Base-by-base conservation (phyloP, 2,888 invertebrate genomes). In the Xestobium rufovillosum region DNA sequence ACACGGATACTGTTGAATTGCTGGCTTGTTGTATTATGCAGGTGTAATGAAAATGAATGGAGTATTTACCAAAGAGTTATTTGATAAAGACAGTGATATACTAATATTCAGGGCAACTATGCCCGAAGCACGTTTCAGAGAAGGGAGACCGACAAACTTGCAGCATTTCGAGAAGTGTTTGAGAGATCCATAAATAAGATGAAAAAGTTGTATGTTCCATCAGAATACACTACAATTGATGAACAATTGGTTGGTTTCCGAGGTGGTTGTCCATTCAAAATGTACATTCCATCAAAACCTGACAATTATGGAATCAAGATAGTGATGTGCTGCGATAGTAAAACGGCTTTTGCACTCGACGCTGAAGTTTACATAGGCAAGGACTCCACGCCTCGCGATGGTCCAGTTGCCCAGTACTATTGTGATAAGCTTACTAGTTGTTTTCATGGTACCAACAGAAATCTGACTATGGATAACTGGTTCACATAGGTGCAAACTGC, bases 91-190 rank as follows among this genome's bases (percentile, higher is more conserved):
- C 15, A 33, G 14, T 12, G 26, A 32, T 10, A 36, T 34, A 23
- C 38, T 41, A 4, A 14, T 41, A 31, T 45, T 40, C 32, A 32
- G 43, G 9, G 38, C 38, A 8, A 39, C 40, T 13, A 49, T 50
- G 45, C 9, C 42, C n/a, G 34, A 45, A 38, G 31, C 37, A 31
- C 3, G 49, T 46, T 3, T 38, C 49, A 13, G 35, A 15, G 6
- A 25, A 42, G 12, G 23, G 44, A 17, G 34, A 40, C 13, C 4
- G 48, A 54, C 30, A 38, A 39, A 9, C 47, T 56, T 31, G 44
- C 48, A 15, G 39, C 39, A 12, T 45, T 35, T 29, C 28, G 28
- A 16, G 28, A 35, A 29, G 29, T 29, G 12, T 35, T 35, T 35
- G 14, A 28, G 11, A 14, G 28, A 2, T 35, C 16, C 6, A 35